These are phyloP conservation scores for Brachyptera putata DNA, from an alignment of 2,888 invertebrate genomes.

Conservation along the genomic window DNA sequence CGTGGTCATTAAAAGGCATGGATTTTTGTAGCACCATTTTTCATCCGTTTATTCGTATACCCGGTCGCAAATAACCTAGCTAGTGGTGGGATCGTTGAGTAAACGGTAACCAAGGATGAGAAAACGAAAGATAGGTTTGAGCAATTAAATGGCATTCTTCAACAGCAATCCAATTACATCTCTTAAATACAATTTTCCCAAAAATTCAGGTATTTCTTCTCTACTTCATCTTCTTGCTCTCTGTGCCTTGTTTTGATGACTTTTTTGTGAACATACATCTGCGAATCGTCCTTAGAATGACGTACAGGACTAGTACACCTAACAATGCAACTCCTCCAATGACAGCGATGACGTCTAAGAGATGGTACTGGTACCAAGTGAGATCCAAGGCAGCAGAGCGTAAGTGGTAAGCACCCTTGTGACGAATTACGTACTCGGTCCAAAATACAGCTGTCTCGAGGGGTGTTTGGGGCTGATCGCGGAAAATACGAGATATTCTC, in stretches of 20 bases:
- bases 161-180: no score
- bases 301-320: not conserved
- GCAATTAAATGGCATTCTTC: no score
- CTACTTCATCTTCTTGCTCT: not conserved
- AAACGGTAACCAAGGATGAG: no score
- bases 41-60: no score
- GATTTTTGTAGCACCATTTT: no score
- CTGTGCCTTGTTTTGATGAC: not conserved
- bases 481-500: slow-evolving; percentile 47
- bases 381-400: slow-evolving; percentile 45
- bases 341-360: slow-evolving; percentile 38
- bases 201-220: not conserved
- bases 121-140: no score
- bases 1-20: no score
- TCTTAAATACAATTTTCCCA: no score
- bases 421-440: slow-evolving; percentile 58
- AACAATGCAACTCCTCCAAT: not conserved
- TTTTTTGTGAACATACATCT: not conserved
- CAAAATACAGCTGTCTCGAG: slow-evolving; percentile 60
- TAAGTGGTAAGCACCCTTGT: slow-evolving; percentile 45
- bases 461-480: slow-evolving; percentile 54
- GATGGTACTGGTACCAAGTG: slow-evolving; percentile 44
- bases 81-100: no score
- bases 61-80: no score
- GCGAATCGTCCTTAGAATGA: not conserved